These are phyloP conservation scores for Lapara coniferarum DNA, from an alignment of 2,888 invertebrate species.

Conservation along the genomic window DNA sequence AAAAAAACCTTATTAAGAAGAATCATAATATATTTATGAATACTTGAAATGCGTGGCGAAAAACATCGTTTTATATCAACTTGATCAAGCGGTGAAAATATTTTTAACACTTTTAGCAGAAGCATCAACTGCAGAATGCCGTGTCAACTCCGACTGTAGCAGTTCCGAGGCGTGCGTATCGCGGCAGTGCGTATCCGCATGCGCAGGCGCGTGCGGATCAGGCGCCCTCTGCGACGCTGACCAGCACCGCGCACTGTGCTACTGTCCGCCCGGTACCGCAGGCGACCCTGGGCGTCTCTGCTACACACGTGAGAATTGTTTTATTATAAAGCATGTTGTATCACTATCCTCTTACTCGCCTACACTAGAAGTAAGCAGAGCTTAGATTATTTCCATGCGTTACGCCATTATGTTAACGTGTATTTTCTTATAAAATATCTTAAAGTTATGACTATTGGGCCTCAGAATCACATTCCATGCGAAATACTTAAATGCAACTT, in stretches of 20 bases:
- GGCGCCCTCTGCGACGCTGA: conserved; percentile 91
- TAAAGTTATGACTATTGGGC: too few relatives aligned
- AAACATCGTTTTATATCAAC: too few relatives aligned
- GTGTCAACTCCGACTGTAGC: conserved; percentile 89
- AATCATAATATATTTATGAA: too few relatives aligned
- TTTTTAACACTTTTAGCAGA: conserved; percentile 46
- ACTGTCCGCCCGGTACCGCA: conserved; percentile 92
- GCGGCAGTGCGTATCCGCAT: conserved; percentile 91
- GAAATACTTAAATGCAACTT: not conserved
- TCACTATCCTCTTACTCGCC: too few relatives aligned
- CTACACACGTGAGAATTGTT: conserved; percentile 89
- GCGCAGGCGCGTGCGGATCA: conserved; percentile 91
- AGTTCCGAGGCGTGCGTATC: conserved; percentile 91
- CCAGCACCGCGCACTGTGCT: conserved; percentile 91
- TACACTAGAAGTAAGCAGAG: too few relatives aligned
- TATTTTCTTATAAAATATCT: too few relatives aligned
- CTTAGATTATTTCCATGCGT: too few relatives aligned
- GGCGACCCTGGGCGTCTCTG: conserved; percentile 94
- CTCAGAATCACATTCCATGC: too few relatives aligned
- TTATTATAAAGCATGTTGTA: not conserved
- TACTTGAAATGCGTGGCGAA: too few relatives aligned
- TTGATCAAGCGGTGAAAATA: not conserved
- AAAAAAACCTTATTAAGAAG: too few relatives aligned
- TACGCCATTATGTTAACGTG: too few relatives aligned
- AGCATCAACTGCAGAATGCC: conserved; percentile 85